Percentiles rank a stretch among this genome's conserved stretches.
Conservation (phyloP, 2,888 invertebrate species). For the Drosophila incognita region DNA sequence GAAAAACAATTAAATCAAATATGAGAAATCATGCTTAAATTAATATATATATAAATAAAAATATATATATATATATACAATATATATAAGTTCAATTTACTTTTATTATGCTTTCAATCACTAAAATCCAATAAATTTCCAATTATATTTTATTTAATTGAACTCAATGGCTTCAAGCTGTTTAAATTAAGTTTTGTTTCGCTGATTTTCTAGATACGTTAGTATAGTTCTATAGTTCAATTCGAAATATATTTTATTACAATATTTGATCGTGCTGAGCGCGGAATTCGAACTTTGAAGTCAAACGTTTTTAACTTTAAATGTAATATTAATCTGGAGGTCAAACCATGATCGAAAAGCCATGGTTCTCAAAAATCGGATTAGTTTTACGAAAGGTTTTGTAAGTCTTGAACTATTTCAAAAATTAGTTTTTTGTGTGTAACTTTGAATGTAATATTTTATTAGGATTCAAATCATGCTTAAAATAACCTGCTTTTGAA, state of each 20-base stretch:
- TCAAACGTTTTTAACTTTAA: not conserved
- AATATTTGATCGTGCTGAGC: not conserved
- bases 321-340: not conserved
- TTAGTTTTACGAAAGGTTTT: not conserved
- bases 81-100: not conserved
- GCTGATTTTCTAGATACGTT: not conserved
- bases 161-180: not conserved
- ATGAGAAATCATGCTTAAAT: conserved; percentile 1
- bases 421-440: not conserved
- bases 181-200: not conserved
- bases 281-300: not conserved
- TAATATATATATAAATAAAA: not conserved
- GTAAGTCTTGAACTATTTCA: not conserved
- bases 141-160: not conserved
- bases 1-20: not conserved
- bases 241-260: not conserved
- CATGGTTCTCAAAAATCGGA: no score
- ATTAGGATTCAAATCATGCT: not conserved
- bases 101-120: not conserved
- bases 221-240: no score
- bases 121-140: not conserved
- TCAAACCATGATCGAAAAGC: not conserved
- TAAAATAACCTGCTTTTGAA: not conserved
- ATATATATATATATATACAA: not conserved
- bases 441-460: not conserved